phyloP scores from a whole-genome alignment of 1,140 invertebrate genomes.

The Pseudomyrmex gracilis region DNA sequence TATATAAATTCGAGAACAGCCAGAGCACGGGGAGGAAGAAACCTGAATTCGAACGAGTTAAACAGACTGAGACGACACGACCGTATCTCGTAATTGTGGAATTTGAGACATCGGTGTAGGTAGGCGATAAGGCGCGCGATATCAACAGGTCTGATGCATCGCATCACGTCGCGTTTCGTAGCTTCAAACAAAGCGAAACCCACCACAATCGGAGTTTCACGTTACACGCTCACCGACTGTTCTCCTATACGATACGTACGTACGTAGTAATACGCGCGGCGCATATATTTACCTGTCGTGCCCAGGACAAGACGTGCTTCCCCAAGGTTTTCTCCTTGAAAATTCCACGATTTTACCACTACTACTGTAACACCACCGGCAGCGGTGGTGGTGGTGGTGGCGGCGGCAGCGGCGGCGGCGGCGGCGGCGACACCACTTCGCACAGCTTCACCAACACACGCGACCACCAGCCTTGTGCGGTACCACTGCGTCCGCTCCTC shows the following conservation, averaged over 20 bases:
- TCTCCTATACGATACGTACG: neutral
- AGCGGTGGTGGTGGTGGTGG: slow-evolving; percentile 10
- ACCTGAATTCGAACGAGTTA: too few species aligned
- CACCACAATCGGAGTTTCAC: neutral
- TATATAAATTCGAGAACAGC: too few species aligned
- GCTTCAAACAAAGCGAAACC: slow-evolving; percentile 2
- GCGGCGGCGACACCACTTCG: slow-evolving; percentile 30
- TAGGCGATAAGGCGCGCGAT: slow-evolving; percentile 33
- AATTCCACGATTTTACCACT: slow-evolving; percentile 42
- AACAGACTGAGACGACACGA: neutral
- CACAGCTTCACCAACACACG: slow-evolving; percentile 45
- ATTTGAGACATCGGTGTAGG: neutral
- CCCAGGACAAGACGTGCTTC: slow-evolving; percentile 14
- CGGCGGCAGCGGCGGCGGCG: slow-evolving; percentile 34
- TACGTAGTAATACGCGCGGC: neutral
- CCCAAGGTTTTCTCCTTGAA: slow-evolving; percentile 39
- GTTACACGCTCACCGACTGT: neutral
- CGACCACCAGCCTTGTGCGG: slow-evolving; percentile 6
- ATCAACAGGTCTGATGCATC: slow-evolving; percentile 49
- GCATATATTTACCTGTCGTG: slow-evolving; percentile 25
- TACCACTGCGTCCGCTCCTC: neutral
- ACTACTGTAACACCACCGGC: neutral
- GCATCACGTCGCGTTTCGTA: neutral
- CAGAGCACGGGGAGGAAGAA: too few species aligned
- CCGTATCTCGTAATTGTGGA: neutral